A percentile compares a stretch with the other conserved stretches of the same genome.
Evolutionary conservation across 2,113 vertebrate species (phyloP).

Genomic region (Carollia perspicillata): DNA sequence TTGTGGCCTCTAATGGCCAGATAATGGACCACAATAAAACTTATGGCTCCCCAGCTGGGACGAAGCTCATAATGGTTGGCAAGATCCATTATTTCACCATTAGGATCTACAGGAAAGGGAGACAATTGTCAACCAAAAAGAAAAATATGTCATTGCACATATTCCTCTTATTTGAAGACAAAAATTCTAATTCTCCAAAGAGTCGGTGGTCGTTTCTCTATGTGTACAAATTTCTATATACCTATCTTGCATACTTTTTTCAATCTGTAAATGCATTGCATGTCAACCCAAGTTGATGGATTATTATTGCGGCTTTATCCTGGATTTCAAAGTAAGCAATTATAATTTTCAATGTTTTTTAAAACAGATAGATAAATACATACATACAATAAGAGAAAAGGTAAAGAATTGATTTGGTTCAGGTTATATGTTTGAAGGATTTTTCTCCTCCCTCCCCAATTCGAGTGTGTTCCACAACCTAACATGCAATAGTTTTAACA

Average conservation of each 20-base stretch:
- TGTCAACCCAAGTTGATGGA: background rate
- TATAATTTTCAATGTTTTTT: background rate
- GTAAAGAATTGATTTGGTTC: background rate
- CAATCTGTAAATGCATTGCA: background rate
- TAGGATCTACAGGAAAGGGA: slow-evolving; percentile 48
- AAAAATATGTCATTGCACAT: slow-evolving; percentile 43
- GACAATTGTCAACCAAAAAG: slow-evolving; percentile 46
- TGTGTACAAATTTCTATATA: background rate
- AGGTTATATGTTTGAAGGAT: background rate
- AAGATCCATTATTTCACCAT: slow-evolving; percentile 70
- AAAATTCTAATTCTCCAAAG: slow-evolving; percentile 8
- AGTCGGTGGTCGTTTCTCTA: slow-evolving; percentile 3
- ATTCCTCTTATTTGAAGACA: slow-evolving; percentile 37
- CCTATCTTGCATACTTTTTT: background rate
- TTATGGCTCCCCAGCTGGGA: slow-evolving; percentile 70
- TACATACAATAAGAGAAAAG: background rate
- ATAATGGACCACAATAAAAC: slow-evolving; percentile 67
- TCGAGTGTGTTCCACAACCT: background rate
- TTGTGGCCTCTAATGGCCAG: slow-evolving; percentile 62
- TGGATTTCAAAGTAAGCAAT: slow-evolving; percentile 42
- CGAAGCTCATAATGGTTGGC: slow-evolving; percentile 35
- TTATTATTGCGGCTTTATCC: background rate
- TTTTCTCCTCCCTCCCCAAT: background rate
- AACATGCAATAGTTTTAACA: background rate
- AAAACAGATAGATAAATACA: slow-evolving; percentile 1